These are phyloP conservation scores for Acronicta alni DNA, from an alignment of 2,888 invertebrate species.

Conservation along the genomic window DNA sequence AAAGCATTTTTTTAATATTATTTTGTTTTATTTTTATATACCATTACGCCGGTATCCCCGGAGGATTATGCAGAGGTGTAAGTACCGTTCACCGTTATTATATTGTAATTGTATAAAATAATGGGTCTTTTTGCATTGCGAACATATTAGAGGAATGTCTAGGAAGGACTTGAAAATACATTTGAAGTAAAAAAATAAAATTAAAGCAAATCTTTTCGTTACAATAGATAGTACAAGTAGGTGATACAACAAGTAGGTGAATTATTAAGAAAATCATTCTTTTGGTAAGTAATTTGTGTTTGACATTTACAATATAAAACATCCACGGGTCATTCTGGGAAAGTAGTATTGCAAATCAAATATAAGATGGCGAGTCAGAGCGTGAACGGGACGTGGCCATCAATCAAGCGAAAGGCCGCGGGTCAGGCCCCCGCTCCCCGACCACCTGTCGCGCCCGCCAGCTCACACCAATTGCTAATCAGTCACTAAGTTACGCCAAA, in stretches of 20 bases:
- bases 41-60: no score
- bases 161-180: no score
- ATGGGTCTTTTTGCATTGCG: no score
- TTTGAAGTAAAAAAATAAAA: no score
- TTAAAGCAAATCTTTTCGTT: neutral
- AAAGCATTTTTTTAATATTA: no score
- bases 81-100: no score
- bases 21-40: no score
- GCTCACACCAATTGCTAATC: constrained; percentile 86
- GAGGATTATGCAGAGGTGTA: no score
- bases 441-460: constrained; percentile 86
- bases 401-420: constrained; percentile 80
- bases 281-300: constrained; percentile 3
- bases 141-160: no score
- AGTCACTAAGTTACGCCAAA: constrained; percentile 87
- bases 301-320: constrained; percentile 14
- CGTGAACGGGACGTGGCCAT: constrained; percentile 72
- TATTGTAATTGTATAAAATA: no score
- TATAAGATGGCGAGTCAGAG: constrained; percentile 71
- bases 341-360: constrained; percentile 66
- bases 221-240: neutral
- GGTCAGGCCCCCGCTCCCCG: constrained; percentile 77
- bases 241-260: neutral
- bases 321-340: constrained; percentile 25
- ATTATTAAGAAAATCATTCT: constrained; percentile 10